Evolutionary conservation across 30 jellyfish, hydroid and myxozoan species (phyloP), one percentile per base, ranked within the genome.

Genomic region (Chironex yamaguchii): DNA sequence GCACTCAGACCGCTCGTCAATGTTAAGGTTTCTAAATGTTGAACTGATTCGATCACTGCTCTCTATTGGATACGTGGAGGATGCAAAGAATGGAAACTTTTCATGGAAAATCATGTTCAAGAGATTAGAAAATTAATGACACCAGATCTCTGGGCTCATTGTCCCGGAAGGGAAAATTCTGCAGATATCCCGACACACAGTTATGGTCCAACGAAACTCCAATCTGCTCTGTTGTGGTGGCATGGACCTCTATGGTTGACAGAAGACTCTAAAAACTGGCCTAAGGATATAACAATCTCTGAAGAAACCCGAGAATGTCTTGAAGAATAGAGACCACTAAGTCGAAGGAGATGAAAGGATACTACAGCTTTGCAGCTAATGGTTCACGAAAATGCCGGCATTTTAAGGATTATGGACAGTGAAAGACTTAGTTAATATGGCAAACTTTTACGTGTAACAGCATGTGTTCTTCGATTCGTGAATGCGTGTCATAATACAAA

Each of bases 31-130:
- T 2, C 73, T 14, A 29, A 30, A 1, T 65, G 84, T 51, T 81
- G 29, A 34, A 81, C 76, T 20, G 91, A 81, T 52, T 81, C 91
- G 2, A 63, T 49, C 32, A 67, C 34, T 42, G 76, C 85, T 1
- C 48, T 36, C 2, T 81, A 64, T 28, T 81, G 91, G 85, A 81
- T 81, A 33, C 34, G 36, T 54, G 90, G 90, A 14, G 51, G 48
- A 24, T 12, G 27, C 1, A 79, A 33, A 23, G 90, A 79, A 36
- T 30, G 82, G 81, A 62, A 79, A 31, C 20, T 64, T 29, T 78
- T 78, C 36, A 54, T 58, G 29, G 50, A 79, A 79, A 76, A 75
- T 22, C 62, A 58, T 0, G 62, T 75, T 35, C 71, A 79, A 62
- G 90, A 79, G 30, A 79, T 62, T 2, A 32, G 90, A 33, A 14